Base-by-base conservation (phyloP, 2,797 vertebrate species). In the Cynodonichthys magdalenae region DNA sequence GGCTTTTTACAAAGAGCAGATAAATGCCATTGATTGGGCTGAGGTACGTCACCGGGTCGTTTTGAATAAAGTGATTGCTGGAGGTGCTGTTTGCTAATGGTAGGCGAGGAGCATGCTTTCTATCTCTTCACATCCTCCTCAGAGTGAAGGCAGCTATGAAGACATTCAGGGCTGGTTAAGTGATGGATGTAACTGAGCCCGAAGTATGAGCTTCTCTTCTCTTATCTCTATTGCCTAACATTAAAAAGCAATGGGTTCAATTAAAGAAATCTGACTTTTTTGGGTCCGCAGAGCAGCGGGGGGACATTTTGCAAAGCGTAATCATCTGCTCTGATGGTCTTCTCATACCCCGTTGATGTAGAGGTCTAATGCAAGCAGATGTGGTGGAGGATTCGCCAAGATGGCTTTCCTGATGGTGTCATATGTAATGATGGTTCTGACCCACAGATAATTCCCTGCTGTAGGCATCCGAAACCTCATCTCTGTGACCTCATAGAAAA, bases 21-120 rank as follows among this genome's bases (percentile, higher is more conserved):
- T 92, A 90, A 93, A 93, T 86, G 83, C 72, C 84, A 89, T 92
- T 90, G 91, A 93, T 92, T 91, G 76, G 82, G 71, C 86, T 51
- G 28, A 55, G 77, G 75, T 87, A 79, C 50, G 46, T 74, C 81
- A 90, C 70, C 75, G 59, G 82, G 81, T 70, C 65, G 45, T 83
- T 89, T 90, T 91, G 79, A 92, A 87, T 89, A 83, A 88, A 87
- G 74, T 53, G 67, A 83, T 86, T 77, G 74, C 81, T 80, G 54
- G 67, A 75, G 82, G 81, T 85, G 82, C 66, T 31, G 60, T 79
- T 77, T 50, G 58, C 79, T 90, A 89, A 92, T 91, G 76, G 80
- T 73, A 79, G 83, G 80, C 24, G 51, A 77, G 70, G 75, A 69
- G 65, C 28, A 49, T 1, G 49, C 68, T 88, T 18, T 90, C 84